Conservation (phyloP, 1,140 invertebrate genomes). For the Meloidogyne hapla region DNA sequence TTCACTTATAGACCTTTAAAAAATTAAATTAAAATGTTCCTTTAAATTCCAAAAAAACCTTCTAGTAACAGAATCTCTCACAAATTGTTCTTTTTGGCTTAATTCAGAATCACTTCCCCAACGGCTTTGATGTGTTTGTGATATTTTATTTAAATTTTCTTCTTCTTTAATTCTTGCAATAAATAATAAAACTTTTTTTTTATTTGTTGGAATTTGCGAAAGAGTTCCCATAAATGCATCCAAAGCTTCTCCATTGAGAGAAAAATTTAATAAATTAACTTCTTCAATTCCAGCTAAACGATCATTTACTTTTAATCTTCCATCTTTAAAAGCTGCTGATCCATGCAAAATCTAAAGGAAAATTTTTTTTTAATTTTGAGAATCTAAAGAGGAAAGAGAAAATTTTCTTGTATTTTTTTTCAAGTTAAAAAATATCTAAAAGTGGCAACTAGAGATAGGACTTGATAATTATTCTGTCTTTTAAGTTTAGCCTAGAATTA, state of each 20-base stretch:
- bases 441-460: too few species aligned
- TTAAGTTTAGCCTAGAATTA: too few species aligned
- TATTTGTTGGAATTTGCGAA: slow-evolving; percentile 29
- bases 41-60: slow-evolving; percentile 18
- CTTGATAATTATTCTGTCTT: too few species aligned
- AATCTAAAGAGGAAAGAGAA: too few species aligned
- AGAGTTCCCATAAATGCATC: slow-evolving; percentile 41
- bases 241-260: slow-evolving; percentile 38
- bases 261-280: slow-evolving; percentile 37
- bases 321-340: slow-evolving; percentile 47
- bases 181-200: neutral
- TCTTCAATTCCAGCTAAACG: slow-evolving; percentile 43
- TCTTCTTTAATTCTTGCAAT: neutral
- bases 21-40: neutral
- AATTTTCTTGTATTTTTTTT: too few species aligned
- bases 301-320: slow-evolving; percentile 37
- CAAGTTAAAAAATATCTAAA: too few species aligned
- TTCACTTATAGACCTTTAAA: slow-evolving; percentile 41
- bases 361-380: slow-evolving; percentile 29
- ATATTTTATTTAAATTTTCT: neutral
- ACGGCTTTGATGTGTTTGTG: neutral
- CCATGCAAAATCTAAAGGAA: slow-evolving; percentile 41
- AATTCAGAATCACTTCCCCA: slow-evolving; percentile 22
- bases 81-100: slow-evolving; percentile 15
- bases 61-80: slow-evolving; percentile 27